Evolutionary conservation across 2,113 vertebrate genomes (phyloP).

Genomic region (Pygoscelis adeliae): DNA sequence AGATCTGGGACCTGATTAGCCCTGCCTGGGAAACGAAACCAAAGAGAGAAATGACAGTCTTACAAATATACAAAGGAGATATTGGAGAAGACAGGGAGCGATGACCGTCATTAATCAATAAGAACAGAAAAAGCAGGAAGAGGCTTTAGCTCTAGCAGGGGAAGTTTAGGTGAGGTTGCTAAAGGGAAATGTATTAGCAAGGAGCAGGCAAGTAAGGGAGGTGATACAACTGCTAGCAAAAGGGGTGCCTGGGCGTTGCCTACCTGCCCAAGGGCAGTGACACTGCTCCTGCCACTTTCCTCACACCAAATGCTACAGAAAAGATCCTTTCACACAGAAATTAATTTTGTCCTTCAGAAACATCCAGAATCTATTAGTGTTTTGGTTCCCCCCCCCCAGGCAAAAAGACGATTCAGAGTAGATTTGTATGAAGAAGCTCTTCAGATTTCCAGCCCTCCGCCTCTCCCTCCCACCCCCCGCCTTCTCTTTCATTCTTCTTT

Average conservation of each 20-base stretch:
- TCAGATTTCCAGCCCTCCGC: not conserved
- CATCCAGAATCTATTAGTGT: not conserved
- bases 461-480: no score
- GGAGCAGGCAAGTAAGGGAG: not conserved
- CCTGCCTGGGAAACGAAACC: not conserved
- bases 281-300: not conserved
- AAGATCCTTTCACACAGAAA: not conserved
- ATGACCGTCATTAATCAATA: not conserved
- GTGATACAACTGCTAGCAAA: not conserved
- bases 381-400: no score
- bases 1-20: not conserved
- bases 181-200: not conserved
- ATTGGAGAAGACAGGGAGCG: not conserved
- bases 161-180: not conserved
- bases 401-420: not conserved
- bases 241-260: not conserved
- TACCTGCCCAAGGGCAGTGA: not conserved
- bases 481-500: not conserved
- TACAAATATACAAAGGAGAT: not conserved
- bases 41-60: not conserved
- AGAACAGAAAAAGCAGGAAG: not conserved
- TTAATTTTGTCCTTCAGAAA: not conserved
- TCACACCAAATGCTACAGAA: not conserved
- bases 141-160: not conserved
- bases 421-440: not conserved